Percentiles rank a stretch among this genome's conserved stretches.
Conservation (phyloP, 1,140 invertebrate genomes). For the Adelges cooleyi region DNA sequence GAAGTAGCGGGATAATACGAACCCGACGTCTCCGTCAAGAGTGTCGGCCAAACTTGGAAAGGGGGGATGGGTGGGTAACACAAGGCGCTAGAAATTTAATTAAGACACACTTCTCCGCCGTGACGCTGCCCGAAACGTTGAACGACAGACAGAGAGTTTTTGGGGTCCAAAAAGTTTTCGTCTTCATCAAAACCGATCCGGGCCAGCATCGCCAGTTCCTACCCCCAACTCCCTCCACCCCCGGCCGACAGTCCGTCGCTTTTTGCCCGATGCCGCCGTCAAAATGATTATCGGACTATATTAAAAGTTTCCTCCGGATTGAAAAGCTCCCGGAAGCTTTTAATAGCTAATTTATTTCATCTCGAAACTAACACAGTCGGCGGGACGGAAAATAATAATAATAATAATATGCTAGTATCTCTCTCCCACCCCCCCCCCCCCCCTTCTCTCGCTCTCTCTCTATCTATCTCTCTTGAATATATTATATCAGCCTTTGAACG, state of each 20-base stretch:
- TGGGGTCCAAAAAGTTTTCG: constrained; percentile 17
- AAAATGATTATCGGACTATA: constrained; percentile 22
- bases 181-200: constrained; percentile 16
- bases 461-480: too few species aligned
- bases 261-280: background rate
- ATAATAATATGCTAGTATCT: too few species aligned
- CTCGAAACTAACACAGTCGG: background rate
- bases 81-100: constrained; percentile 28
- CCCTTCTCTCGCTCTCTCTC: too few species aligned
- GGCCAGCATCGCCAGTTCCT: background rate
- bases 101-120: background rate
- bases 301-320: constrained; percentile 18
- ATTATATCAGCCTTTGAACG: too few species aligned
- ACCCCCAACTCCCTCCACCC: background rate
- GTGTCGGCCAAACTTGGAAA: constrained; percentile 4
- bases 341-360: constrained; percentile 16
- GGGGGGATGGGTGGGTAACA: too few species aligned
- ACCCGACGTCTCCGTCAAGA: too few species aligned
- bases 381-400: too few species aligned
- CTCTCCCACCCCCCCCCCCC: too few species aligned
- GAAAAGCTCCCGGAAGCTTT: background rate
- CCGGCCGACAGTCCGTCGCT: background rate
- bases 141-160: constrained; percentile 16
- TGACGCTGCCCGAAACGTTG: constrained; percentile 4
- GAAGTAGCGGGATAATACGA: too few species aligned